Evolutionary conservation across 2,113 vertebrate genomes (phyloP), one percentile per base, ranked within the genome.

Genomic region (Canis aureus): DNA sequence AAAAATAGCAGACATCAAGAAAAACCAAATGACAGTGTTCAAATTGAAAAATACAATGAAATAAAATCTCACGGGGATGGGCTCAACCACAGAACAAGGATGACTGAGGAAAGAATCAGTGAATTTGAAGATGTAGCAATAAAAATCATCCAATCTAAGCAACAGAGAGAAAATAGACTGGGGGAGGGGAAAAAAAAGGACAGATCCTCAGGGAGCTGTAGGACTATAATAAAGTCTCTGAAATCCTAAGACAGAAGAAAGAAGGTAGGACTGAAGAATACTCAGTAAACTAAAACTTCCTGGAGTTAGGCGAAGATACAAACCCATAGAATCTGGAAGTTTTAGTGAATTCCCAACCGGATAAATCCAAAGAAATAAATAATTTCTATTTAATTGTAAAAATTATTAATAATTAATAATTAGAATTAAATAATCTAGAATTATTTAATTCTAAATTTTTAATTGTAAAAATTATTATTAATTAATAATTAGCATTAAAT

Each of bases 21-120:
- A 91, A 66, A 38, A 53, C 7, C 57, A 91, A 73, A 83, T 80
- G 76, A 74, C 93, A 81, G 62, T 74, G 71, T 95, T 91, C 43
- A 53, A 76, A 62, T 10, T 23, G 64, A 89, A 95, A 85, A 73
- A 62, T 66, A 32, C 4, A 85, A 5, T 66, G 53, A 95, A 91
- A 88, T 57, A 67, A 95, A 88, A 32, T 71, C 71, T 97, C 73
- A 82, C 23, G 27, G 23, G 49, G 51, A 15, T 69, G n/a, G 27
- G 32, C 55, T 85, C 3, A 35, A 49, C 4, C 55, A 57, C 35
- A 91, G 62, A 81, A 73, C 13, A 49, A 82, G 80, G 35, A 88
- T 22, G n/a, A 51, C 22, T 35, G 49, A 67, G 64, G 87, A 29
- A 43, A 29, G 69, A 80, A 83, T 38, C 60, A 17, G 8, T 32